These are phyloP conservation scores for Xenentodon cancila DNA, from an alignment of 2,797 vertebrate genomes.

Conservation along the genomic window DNA sequence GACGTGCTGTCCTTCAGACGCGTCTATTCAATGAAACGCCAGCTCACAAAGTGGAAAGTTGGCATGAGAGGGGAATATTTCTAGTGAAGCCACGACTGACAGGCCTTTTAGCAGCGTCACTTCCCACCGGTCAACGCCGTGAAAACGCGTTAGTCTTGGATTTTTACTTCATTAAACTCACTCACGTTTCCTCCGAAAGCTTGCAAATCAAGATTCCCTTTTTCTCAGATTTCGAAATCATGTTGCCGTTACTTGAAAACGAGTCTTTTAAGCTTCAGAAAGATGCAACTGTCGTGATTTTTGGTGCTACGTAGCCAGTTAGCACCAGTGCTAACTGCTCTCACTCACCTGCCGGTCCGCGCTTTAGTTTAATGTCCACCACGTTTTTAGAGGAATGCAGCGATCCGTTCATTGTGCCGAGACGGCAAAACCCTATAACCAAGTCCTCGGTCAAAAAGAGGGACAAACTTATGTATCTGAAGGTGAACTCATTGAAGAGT, in stretches of 20 bases:
- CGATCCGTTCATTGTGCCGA: constrained; percentile 76
- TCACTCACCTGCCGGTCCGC: constrained; percentile 75
- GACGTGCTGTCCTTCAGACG: too few species aligned
- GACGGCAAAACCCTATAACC: background rate
- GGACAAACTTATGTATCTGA: constrained; percentile 54
- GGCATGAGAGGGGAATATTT: too few species aligned
- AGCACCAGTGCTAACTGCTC: constrained; percentile 1
- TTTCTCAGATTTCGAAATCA: fast-evolving
- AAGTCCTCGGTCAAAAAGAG: background rate
- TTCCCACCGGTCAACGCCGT: too few species aligned
- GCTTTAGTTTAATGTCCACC: constrained; percentile 72
- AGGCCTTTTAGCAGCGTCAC: too few species aligned
- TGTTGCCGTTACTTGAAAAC: background rate
- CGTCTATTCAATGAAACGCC: too few species aligned
- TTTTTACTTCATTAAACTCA: too few species aligned
- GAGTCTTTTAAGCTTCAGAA: constrained; percentile 52
- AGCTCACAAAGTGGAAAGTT: too few species aligned
- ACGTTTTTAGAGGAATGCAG: constrained; percentile 33
- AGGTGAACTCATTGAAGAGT: constrained; percentile 74
- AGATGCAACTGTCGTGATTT: constrained; percentile 14
- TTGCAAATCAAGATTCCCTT: too few species aligned
- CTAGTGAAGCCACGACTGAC: too few species aligned
- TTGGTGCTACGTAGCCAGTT: constrained; percentile 41
- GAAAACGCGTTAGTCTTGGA: too few species aligned
- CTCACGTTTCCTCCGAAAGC: too few species aligned